These are phyloP conservation scores for Acanthacorydalis orientalis DNA, from an alignment of 2,888 invertebrate species.

Conservation along the genomic window DNA sequence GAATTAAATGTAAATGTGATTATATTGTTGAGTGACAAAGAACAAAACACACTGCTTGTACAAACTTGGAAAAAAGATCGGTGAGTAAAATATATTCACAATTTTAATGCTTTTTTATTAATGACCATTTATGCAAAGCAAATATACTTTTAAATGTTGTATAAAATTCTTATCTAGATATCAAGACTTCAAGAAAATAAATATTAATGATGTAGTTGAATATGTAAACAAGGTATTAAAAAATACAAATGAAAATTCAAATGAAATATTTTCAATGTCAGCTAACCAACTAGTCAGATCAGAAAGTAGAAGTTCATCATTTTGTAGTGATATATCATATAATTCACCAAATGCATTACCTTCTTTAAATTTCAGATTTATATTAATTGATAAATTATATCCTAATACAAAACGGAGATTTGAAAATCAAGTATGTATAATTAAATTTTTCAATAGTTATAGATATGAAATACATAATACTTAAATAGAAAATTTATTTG, in stretches of 20 bases:
- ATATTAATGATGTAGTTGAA: conserved; percentile 44
- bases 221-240: conserved; percentile 48
- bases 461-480: no score
- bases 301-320: conserved; percentile 18
- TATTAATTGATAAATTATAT: conserved; percentile 47
- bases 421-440: conserved; percentile 45
- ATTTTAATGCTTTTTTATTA: neutral
- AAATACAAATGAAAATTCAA: conserved; percentile 14
- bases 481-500: no score
- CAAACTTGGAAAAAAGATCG: conserved; percentile 45
- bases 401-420: conserved; percentile 44
- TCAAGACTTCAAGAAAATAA: conserved; percentile 42
- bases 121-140: no score
- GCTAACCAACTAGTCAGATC: conserved; percentile 14
- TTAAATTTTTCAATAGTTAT: conserved; percentile 6
- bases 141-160: neutral
- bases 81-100: conserved; percentile 17
- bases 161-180: conserved; percentile 24
- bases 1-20: conserved; percentile 44
- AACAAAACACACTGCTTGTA: conserved; percentile 34
- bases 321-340: conserved; percentile 13
- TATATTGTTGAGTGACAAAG: conserved; percentile 43
- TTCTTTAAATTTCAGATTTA: conserved; percentile 42
- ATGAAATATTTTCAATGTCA: conserved; percentile 7
- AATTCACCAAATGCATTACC: conserved; percentile 19